Evolutionary conservation across 2,797 vertebrate species (phyloP), one percentile per base, ranked within the genome.

Genomic region (Phrynocephalus guinanensis): DNA sequence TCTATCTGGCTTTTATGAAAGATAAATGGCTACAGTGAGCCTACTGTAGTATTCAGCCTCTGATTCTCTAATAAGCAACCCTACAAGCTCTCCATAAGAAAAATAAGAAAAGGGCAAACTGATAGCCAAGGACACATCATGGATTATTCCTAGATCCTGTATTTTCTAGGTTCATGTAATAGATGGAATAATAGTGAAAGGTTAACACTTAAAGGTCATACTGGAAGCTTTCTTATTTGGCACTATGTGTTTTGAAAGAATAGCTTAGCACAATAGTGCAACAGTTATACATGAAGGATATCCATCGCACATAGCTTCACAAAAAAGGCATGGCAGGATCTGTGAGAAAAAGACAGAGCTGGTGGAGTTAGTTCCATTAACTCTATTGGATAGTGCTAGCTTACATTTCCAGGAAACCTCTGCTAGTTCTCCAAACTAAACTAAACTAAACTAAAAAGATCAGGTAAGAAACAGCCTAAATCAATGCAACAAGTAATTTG

Each of bases 161-260:
- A 66, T 86, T 75, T 68, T 68, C 72, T 3, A 48, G 56, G 2
- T 44, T 33, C 7, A n/a, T 26, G 26, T 52, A 50, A 50, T 24
- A 52, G 20, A 52, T 16, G 44, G 76, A 82, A 87, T 24, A 91
- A 75, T 86, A 50, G 26, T 71, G n/a, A n/a, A 30, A 71, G 16
- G 11, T 56, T 52, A 78, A 78, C 28, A 87, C 56, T 87, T 63
- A 1, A 83, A 92, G 86, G 18, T 1, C 10, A 56, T 56, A 56
- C 52, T 56, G 52, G 52, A 56, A 56, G 52, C 52, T 56, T 56
- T 56, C 8, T 56, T 11, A 56, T 56, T 56, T 56, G 52, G 52
- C 13, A 13, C 52, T 56, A 56, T 56, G 52, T 56, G 10, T 56
- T 56, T 56, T 56, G 52, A 6, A 56, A 56, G 0, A 56, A 56